These are phyloP conservation scores for Melangyna quadrimaculata DNA, from an alignment of 2,888 invertebrate species.

Conservation along the genomic window DNA sequence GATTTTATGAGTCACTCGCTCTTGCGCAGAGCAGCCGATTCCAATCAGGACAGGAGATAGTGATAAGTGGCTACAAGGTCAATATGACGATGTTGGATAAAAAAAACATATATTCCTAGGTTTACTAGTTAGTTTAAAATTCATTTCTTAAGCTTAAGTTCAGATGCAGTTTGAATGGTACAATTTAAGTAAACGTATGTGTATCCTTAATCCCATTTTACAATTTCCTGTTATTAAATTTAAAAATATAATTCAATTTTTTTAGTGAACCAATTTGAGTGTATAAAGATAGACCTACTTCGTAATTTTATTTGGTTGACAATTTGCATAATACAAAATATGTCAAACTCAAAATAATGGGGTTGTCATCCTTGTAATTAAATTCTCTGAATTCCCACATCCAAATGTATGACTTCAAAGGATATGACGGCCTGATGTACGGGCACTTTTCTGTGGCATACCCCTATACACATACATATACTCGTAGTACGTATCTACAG, in stretches of 20 bases:
- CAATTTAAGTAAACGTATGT: no score
- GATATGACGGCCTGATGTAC: slow-evolving; percentile 42
- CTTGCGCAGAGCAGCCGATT: no score
- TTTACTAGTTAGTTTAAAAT: no score
- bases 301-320: slow-evolving; percentile 16
- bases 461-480: no score
- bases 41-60: no score
- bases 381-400: slow-evolving; percentile 47
- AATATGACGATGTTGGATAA: no score
- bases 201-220: not conserved
- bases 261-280: not conserved
- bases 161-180: no score
- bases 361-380: slow-evolving; percentile 69
- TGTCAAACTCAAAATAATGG: slow-evolving; percentile 51
- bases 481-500: no score
- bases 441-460: not conserved
- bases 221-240: not conserved
- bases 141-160: no score
- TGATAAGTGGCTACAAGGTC: no score
- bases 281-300: slow-evolving; percentile 9
- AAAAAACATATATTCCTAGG: no score
- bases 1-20: no score
- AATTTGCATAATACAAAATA: slow-evolving; percentile 13
- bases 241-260: not conserved
- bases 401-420: slow-evolving; percentile 65